Evolutionary conservation across 2,113 vertebrate genomes (phyloP).

Genomic region (Boulengeromyrus knoepffleri): DNA sequence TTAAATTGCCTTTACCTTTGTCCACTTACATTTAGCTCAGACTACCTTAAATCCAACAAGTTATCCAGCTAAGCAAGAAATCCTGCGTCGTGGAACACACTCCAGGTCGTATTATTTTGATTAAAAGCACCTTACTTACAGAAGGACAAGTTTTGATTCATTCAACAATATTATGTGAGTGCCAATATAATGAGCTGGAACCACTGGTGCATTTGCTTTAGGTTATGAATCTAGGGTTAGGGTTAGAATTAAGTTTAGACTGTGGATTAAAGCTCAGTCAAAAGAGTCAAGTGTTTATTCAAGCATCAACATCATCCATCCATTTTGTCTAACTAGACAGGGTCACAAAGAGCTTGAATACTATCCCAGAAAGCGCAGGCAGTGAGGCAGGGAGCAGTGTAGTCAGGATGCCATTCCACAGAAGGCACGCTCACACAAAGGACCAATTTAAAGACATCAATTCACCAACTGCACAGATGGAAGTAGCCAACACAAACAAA

Average conservation of each 20-base stretch:
- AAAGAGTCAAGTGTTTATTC: constrained; percentile 11
- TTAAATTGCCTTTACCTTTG: no score
- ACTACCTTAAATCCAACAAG: no score
- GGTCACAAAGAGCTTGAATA: not conserved
- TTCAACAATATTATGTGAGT: not conserved
- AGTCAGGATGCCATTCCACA: not conserved
- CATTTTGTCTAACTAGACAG: not conserved
- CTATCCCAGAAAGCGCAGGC: not conserved
- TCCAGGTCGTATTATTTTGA: not conserved
- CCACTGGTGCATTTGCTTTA: not conserved
- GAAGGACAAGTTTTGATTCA: not conserved
- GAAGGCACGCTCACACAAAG: not conserved
- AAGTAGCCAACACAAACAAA: not conserved
- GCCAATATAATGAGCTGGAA: not conserved
- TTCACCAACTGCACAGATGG: not conserved
- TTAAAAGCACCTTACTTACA: not conserved
- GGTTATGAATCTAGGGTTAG: constrained; percentile 6
- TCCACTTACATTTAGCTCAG: no score
- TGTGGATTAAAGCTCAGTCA: constrained; percentile 12
- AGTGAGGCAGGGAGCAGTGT: not conserved
- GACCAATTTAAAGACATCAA: not conserved
- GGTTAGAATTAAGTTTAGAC: constrained; percentile 16
- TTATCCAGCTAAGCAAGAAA: no score
- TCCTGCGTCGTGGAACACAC: not conserved
- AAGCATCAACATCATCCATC: not conserved